Conservation (phyloP, 2,113 vertebrate genomes). For the Sminthopsis crassicaudata region DNA sequence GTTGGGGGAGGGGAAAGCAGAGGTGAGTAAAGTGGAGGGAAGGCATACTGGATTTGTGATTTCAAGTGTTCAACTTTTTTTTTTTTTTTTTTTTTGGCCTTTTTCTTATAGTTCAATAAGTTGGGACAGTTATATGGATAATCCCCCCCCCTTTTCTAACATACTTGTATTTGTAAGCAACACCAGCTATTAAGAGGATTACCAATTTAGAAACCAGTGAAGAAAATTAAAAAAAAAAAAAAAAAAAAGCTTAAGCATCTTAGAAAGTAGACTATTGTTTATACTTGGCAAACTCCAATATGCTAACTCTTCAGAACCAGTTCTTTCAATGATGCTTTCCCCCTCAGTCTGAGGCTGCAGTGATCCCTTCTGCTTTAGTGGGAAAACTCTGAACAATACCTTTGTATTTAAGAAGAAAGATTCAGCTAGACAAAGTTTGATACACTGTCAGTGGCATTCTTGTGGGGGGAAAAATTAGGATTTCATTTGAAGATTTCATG, state of each 20-base stretch:
- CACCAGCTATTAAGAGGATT: neutral
- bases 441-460: neutral
- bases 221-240: constrained; percentile 8
- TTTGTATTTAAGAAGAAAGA: constrained; percentile 23
- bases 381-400: neutral
- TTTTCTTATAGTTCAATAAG: constrained; percentile 14
- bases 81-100: neutral
- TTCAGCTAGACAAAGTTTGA: neutral
- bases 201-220: neutral
- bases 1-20: rapidly evolving
- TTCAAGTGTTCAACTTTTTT: neutral
- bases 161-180: neutral
- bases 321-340: neutral
- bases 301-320: neutral
- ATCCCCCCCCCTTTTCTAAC: neutral
- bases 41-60: rapidly evolving
- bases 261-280: neutral
- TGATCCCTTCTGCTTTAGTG: rapidly evolving
- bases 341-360: neutral
- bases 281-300: neutral
- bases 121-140: neutral
- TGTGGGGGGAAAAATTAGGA: neutral
- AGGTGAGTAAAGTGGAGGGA: neutral
- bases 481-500: rapidly evolving
- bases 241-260: neutral